Percentiles rank a stretch among this genome's conserved stretches.
phyloP scores from a whole-genome alignment of 2,113 vertebrate genomes.

The Orthochromis indermauri region DNA sequence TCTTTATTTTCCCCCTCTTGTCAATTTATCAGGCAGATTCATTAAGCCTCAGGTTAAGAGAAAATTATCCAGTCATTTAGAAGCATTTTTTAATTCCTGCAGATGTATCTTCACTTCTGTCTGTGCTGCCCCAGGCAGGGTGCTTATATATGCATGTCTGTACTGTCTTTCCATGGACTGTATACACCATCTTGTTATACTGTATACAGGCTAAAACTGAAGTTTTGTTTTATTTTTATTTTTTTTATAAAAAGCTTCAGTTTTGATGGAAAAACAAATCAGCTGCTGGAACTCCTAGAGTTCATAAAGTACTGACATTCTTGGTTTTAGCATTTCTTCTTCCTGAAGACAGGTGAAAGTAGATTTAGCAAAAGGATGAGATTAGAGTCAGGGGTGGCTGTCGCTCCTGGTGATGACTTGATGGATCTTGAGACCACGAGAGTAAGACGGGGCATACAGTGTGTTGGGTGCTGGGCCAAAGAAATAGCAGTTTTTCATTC shows the following conservation, averaged over 20 bases:
- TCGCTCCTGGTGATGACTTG: not conserved
- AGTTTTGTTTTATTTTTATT: not conserved
- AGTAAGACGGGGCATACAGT: not conserved
- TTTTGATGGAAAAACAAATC: not conserved
- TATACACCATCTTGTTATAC: not conserved
- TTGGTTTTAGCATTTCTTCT: not conserved
- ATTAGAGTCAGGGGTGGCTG: conserved; percentile 1
- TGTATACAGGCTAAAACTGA: not conserved
- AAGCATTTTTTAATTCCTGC: not conserved
- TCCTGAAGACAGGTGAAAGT: not conserved
- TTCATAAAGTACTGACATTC: not conserved
- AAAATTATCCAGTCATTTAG: not conserved
- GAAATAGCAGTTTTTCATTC: not conserved
- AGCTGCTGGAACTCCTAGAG: not conserved
- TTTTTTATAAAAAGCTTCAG: not conserved
- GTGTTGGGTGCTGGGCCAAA: not conserved
- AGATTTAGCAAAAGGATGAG: conserved; percentile 4
- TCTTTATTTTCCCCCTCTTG: not conserved
- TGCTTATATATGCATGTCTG: not conserved
- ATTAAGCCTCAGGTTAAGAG: not conserved
- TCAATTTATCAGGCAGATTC: not conserved
- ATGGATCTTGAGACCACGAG: not conserved
- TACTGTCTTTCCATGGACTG: not conserved
- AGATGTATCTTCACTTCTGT: not conserved
- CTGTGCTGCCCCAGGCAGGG: not conserved